Evolutionary conservation across 35 echinoderm and acorn worm species (phyloP), one percentile per base, ranked within the genome.

Genomic region (Heliocidaris erythrogramma): DNA sequence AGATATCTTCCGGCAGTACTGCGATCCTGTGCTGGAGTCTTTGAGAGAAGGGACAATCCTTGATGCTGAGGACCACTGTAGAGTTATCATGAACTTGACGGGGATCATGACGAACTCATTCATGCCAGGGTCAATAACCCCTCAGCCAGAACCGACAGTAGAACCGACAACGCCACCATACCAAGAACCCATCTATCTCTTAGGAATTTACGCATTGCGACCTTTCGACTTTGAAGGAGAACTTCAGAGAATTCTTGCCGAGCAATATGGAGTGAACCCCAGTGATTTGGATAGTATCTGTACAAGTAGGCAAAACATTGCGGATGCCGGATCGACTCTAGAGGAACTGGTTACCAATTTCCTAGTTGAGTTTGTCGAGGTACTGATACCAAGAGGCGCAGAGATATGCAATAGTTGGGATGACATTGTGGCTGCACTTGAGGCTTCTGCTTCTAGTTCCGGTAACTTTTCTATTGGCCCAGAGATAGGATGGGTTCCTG

Each of bases 331-430:
- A 4, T 30, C 18, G 48, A 30, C 90, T 49, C 17, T 92, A 13
- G 9, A 13, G 13, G 90, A 56, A 49, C 90, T 92, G 14, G 90
- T 92, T 48, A 53, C 47, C 9, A 10, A 92, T 31, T 92, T 92
- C 48, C 47, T 48, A 18, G 47, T 17, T 2, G 90, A 13, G 9
- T 92, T 49, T 48, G 47, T 92, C 10, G 49, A 92, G 52, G 90
- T 21, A 11, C 90, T 92, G 48, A 92, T 92, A 30, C 90, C 90
- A 2, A 48, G 90, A 30, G 90, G 5, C 5, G 47, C 14, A 17
- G 90, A 92, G 49, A 92, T 92, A 50, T 92, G 90, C 29, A 56
- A 92, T 30, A 92, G 90, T 30, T 92, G 90, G 90, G 42, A 92
- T 56, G 90, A 50, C 47, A 92, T 92, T 35, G 4, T 5, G 18